A percentile compares a stretch with the other conserved stretches of the same genome.
Evolutionary conservation across 1,140 invertebrate genomes (phyloP).

Genomic region (Psix sp.): DNA sequence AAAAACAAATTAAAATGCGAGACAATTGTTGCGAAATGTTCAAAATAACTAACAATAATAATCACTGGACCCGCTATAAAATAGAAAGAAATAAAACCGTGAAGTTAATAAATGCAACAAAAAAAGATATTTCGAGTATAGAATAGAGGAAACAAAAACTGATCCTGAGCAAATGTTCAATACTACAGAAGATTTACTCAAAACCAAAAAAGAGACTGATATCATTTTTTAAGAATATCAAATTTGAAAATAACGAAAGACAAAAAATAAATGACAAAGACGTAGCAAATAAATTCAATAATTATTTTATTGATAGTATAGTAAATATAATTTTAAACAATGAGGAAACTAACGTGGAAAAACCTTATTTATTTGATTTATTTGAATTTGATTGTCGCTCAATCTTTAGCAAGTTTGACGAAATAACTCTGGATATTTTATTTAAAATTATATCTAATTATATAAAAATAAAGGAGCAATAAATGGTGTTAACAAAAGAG

Average conservation of each 20-base stretch:
- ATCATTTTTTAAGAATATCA: neutral
- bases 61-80: neutral
- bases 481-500: no score
- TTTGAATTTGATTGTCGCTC: neutral
- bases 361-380: neutral
- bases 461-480: no score
- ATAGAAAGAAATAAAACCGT: neutral
- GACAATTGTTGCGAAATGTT: neutral
- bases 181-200: neutral
- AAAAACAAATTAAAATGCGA: neutral
- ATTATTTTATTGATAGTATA: no score
- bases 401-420: no score
- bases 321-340: no score
- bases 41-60: neutral
- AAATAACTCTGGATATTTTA: no score
- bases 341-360: no score
- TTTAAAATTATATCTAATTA: no score
- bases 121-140: conserved; percentile 2
- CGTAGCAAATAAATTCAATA: conserved; percentile 1
- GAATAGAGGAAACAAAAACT: no score
- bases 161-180: neutral
- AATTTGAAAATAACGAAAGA: neutral
- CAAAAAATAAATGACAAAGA: neutral
- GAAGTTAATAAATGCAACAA: conserved; percentile 1
- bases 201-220: neutral